These are phyloP conservation scores for Ophioninae sp. DNA, from an alignment of 2,888 invertebrate genomes.

Conservation along the genomic window DNA sequence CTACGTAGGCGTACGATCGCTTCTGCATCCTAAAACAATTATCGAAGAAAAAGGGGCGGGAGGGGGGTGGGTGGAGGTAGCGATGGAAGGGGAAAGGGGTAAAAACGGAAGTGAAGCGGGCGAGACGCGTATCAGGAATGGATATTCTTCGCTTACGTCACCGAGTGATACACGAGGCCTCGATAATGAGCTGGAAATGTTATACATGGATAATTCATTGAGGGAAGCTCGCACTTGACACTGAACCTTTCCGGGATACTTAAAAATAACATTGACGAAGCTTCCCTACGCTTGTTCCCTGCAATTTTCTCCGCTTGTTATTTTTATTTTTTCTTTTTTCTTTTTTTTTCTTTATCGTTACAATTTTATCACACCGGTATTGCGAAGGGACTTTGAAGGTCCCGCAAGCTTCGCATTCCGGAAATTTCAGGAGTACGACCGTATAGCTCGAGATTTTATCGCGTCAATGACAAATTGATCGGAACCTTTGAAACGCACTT, in stretches of 20 bases:
- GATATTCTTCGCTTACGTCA: constrained; percentile 14
- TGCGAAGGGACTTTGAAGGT: no score
- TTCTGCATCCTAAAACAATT: constrained; percentile 61
- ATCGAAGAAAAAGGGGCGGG: constrained; percentile 47
- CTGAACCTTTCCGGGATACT: constrained; percentile 34
- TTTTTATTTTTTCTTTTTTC: not conserved
- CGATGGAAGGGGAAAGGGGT: no score
- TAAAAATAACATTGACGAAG: no score
- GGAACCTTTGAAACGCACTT: no score
- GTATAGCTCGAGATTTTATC: no score
- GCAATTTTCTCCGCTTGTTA: not conserved
- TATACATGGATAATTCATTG: constrained; percentile 34
- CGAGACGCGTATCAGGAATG: not conserved
- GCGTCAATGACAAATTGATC: no score
- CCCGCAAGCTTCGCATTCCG: no score
- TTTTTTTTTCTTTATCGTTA: no score
- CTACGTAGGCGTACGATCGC: constrained; percentile 8
- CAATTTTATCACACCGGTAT: no score
- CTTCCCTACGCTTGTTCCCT: not conserved
- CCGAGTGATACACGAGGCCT: not conserved
- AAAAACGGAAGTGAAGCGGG: constrained; percentile 34
- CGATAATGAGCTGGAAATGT: constrained; percentile 19
- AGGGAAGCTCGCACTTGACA: constrained; percentile 47
- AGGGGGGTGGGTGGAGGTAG: no score
- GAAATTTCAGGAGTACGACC: no score